A percentile compares a stretch with the other conserved stretches of the same genome.
phyloP scores from a whole-genome alignment of 2,113 vertebrate species.

The Bos taurus region DNA sequence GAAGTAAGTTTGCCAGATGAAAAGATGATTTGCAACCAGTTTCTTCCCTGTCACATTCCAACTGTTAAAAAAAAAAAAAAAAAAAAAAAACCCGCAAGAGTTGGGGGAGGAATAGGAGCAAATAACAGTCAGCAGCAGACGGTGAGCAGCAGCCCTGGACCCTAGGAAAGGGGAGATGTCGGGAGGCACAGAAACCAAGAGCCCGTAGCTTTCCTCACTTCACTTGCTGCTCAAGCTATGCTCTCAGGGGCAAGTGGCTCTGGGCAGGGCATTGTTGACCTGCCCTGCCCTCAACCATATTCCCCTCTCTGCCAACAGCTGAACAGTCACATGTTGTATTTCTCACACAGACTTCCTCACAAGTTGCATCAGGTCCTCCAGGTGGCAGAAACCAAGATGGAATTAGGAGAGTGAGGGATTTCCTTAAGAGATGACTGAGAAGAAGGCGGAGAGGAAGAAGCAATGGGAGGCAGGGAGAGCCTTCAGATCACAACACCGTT shows the following conservation, averaged over 20 bases:
- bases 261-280: background rate
- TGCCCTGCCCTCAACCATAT: background rate
- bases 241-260: background rate
- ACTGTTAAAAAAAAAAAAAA: background rate
- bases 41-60: background rate
- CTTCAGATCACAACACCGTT: background rate
- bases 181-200: no score
- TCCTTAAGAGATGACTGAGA: background rate
- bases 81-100: background rate
- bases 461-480: background rate
- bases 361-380: background rate
- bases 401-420: background rate
- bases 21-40: background rate
- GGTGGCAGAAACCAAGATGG: background rate
- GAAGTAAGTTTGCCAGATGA: background rate
- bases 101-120: background rate
- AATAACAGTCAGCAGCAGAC: background rate
- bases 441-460: background rate
- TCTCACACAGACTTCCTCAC: background rate
- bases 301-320: background rate
- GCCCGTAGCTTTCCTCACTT: background rate
- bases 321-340: background rate
- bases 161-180: background rate
- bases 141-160: background rate
- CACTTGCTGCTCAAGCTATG: background rate